A percentile compares a stretch with the other conserved stretches of the same genome.
These are phyloP conservation scores for Poicephalus meyeri DNA, from an alignment of 2,113 vertebrate genomes.

Conservation along the genomic window DNA sequence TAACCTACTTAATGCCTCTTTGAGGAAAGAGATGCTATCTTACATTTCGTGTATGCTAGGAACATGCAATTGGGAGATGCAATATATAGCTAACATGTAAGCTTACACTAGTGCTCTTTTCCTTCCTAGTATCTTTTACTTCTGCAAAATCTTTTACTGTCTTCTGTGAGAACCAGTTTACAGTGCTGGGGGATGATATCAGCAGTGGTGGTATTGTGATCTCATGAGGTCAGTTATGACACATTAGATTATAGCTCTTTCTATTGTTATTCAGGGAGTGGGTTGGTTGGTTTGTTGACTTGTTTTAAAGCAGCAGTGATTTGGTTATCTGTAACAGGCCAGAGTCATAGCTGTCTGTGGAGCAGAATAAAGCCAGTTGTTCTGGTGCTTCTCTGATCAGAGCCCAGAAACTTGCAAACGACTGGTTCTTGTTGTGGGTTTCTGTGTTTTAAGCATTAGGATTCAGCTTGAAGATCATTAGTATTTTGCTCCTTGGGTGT, in stretches of 20 bases:
- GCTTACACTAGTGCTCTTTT: neutral
- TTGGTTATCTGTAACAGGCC: neutral
- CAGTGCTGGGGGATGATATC: rapidly evolving
- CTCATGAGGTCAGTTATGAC: neutral
- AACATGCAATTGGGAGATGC: neutral
- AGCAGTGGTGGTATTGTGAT: neutral
- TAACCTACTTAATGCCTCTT: neutral
- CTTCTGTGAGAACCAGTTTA: neutral
- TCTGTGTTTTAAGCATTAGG: neutral
- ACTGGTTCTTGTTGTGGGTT: neutral
- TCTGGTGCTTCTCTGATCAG: neutral
- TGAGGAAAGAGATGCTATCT: neutral
- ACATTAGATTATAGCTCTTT: neutral
- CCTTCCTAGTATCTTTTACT: neutral
- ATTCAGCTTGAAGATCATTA: neutral
- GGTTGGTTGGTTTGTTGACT: neutral
- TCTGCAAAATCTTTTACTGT: neutral
- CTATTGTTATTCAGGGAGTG: neutral
- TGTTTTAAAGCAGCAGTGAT: neutral
- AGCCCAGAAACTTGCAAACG: neutral
- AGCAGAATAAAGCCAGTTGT: neutral
- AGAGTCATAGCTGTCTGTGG: neutral
- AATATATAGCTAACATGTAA: neutral
- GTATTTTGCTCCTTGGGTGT: neutral
- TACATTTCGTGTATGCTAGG: rapidly evolving